A percentile compares a stretch with the other conserved stretches of the same genome.
These are phyloP conservation scores for Rotaria magnacalcarata DNA, from an alignment of 2,888 invertebrate genomes.

Conservation along the genomic window DNA sequence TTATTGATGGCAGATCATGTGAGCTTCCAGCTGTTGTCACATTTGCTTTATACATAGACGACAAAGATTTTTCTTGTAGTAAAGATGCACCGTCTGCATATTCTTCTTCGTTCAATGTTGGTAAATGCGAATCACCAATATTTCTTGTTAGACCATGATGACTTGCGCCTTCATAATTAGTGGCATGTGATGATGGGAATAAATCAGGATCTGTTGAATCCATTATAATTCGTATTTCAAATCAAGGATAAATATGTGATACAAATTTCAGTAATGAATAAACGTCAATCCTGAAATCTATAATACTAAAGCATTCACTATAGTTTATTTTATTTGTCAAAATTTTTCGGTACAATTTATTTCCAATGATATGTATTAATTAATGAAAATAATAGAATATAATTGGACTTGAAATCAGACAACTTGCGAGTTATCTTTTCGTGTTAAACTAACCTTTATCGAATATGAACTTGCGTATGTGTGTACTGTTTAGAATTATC, in stretches of 20 bases:
- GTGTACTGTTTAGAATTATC: too few relatives aligned
- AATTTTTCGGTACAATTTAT: too few relatives aligned
- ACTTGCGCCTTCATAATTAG: background rate
- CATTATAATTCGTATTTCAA: background rate
- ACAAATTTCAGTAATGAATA: background rate
- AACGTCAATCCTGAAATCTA: too few relatives aligned
- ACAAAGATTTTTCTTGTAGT: background rate
- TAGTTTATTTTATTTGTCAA: too few relatives aligned
- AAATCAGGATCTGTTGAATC: background rate
- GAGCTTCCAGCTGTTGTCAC: background rate
- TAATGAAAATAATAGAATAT: too few relatives aligned
- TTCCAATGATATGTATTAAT: too few relatives aligned
- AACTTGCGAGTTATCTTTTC: background rate
- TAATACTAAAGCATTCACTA: too few relatives aligned
- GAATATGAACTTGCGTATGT: too few relatives aligned
- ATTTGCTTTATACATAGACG: background rate
- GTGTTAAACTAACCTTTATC: too few relatives aligned
- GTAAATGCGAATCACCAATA: background rate
- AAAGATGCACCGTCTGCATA: background rate
- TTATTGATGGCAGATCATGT: background rate
- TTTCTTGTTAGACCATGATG: background rate
- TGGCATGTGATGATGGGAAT: rapidly evolving
- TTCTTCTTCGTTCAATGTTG: background rate
- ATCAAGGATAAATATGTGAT: background rate
- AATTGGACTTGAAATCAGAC: too few relatives aligned